Conservation (phyloP, 2,797 vertebrate species). For the Okamejei kenojei region DNA sequence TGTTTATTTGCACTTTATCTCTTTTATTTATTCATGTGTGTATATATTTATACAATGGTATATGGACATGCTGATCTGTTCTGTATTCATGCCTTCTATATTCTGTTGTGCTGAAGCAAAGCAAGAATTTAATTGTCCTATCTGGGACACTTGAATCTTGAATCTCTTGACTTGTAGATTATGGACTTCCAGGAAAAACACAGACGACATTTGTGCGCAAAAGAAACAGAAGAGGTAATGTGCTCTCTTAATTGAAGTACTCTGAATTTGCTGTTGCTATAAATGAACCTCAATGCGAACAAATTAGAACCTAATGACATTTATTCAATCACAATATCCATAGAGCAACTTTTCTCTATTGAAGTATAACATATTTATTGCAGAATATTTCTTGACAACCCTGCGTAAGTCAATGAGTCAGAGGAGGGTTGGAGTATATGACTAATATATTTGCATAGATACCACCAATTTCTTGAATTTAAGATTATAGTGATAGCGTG, state of each 20-base stretch:
- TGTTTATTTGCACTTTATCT: too few relatives aligned
- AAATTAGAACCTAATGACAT: too few relatives aligned
- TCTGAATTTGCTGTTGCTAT: neutral
- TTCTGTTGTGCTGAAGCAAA: too few relatives aligned
- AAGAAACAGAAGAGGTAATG: conserved; percentile 70
- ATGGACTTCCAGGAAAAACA: conserved; percentile 77
- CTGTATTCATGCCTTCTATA: too few relatives aligned
- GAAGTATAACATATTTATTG: neutral
- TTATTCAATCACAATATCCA: neutral
- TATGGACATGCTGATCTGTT: too few relatives aligned
- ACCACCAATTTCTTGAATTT: neutral
- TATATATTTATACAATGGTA: too few relatives aligned
- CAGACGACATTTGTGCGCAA: conserved; percentile 61
- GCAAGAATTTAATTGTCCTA: too few relatives aligned
- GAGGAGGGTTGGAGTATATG: too few relatives aligned
- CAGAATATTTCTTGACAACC: too few relatives aligned
- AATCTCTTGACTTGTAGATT: conserved; percentile 56
- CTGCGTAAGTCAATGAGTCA: too few relatives aligned
- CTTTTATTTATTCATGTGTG: too few relatives aligned
- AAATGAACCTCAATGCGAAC: neutral
- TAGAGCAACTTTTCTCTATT: neutral
- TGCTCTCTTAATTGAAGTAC: neutral
- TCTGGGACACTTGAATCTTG: too few relatives aligned
- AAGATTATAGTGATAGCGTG: neutral
- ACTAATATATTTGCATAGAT: neutral